Percentiles rank a stretch among this genome's conserved stretches.
Evolutionary conservation across 2,888 invertebrate genomes (phyloP).

Genomic region (Drosophila phalerata): DNA sequence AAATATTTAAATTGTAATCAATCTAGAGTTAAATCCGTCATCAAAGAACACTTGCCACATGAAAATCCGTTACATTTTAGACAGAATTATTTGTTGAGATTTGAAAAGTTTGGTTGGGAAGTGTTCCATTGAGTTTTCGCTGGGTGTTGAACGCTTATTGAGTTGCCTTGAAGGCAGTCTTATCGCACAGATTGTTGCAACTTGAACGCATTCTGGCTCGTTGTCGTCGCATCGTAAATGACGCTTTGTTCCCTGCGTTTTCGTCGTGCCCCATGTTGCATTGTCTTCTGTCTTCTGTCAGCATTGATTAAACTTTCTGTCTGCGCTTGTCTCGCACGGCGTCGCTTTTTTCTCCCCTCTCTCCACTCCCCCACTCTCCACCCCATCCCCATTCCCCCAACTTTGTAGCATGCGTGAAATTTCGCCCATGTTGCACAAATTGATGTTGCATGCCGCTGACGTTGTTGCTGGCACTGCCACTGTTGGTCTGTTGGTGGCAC

Average conservation of each 20-base stretch:
- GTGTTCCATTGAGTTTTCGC: not conserved
- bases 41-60: not conserved
- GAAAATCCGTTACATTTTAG: not conserved
- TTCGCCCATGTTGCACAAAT: constrained; percentile 76
- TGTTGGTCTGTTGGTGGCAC: constrained; percentile 3
- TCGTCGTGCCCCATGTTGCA: constrained; percentile 26
- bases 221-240: constrained; percentile 18
- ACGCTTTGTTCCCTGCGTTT: constrained; percentile 1
- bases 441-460: constrained; percentile 71
- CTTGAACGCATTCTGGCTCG: constrained; percentile 23
- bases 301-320: constrained; percentile 76
- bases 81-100: constrained; percentile 2
- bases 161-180: constrained; percentile 14
- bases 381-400: not conserved
- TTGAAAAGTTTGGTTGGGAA: not conserved
- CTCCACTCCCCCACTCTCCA: not conserved
- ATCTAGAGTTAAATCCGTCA: not conserved
- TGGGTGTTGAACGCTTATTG: constrained; percentile 3
- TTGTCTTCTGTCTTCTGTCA: constrained; percentile 75
- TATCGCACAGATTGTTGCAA: constrained; percentile 19
- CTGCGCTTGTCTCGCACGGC: constrained; percentile 60
- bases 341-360: constrained; percentile 7
- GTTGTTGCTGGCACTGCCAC: constrained; percentile 25
- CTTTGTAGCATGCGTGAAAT: constrained; percentile 68
- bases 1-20: not conserved